Evolutionary conservation across 2,113 vertebrate genomes (phyloP).

Genomic region (Neotoma lepida): DNA sequence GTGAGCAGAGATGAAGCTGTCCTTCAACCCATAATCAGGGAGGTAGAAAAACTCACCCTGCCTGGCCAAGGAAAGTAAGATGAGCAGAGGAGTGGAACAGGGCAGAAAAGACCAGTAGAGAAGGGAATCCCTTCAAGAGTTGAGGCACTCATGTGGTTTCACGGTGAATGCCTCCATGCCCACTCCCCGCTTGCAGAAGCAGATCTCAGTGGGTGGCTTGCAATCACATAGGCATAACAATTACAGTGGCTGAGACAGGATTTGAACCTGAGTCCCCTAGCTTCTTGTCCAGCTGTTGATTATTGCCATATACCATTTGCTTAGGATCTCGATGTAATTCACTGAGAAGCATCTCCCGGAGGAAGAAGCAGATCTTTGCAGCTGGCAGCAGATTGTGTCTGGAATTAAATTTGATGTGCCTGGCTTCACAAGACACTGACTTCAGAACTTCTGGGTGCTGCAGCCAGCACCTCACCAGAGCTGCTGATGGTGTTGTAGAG

Average conservation of each 20-base stretch:
- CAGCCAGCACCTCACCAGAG: neutral
- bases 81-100: neutral
- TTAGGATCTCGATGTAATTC: neutral
- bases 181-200: neutral
- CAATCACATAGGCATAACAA: neutral
- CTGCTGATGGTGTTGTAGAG: neutral
- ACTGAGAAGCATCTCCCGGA: neutral
- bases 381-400: neutral
- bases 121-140: neutral
- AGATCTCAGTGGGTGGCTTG: neutral
- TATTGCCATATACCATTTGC: neutral
- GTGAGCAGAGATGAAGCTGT: neutral
- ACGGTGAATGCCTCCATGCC: neutral
- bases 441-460: conserved; percentile 8
- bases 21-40: neutral
- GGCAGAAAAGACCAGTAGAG: neutral
- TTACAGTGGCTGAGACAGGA: neutral
- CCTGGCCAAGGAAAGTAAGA: conserved; percentile 18
- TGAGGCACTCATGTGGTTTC: neutral
- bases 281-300: neutral
- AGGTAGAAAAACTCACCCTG: neutral
- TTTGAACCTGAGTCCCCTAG: conserved; percentile 6
- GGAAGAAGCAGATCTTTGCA: conserved; percentile 11
- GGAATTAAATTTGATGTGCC: neutral
- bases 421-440: conserved; percentile 10